Base-by-base conservation (phyloP, 2,113 vertebrate genomes). In the Aspidoscelis tigris region DNA sequence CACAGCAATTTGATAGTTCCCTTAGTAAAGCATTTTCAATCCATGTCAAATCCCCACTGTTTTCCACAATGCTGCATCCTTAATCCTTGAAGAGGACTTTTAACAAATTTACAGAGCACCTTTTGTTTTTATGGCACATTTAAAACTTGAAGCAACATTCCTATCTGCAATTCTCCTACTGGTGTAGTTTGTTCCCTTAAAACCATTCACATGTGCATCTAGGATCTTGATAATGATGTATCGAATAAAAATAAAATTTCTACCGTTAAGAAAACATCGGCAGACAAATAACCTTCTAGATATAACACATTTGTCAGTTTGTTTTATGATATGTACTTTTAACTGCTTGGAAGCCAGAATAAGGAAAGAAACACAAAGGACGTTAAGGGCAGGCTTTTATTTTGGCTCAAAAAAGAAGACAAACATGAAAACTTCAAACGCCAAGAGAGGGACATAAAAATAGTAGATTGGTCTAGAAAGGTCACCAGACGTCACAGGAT, bases 251-350 rank as follows among this genome's bases (percentile, higher is more conserved):
- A 66, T 24, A 92, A 50, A 44, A 12, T 11, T 14, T 69, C 7
- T 11, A 3, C 55, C 43, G 44, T 43, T 0, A 1, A 47, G 61
- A 24, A 21, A 78, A 64, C 12, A 14, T 61, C 58, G 18, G 58
- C 58, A 61, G 12, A 61, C 58, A 61, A 61, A 12, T 9, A 14
- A 44, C 2, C 77, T 4, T 68, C 47, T 68, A n/a, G 47, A 68
- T 21, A 50, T 0, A 0, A 1, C 61, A 76, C 33, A n/a, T 77
- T 5, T 0, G 0, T 24, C 12, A 47, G 43, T 41, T 11, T 5
- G 65, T 78, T 73, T 77, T 86, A n/a, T 2, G 77, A 11, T 12
- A 16, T 14, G 26, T 18, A 26, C 77, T 78, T 64, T 78, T 78
- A 78, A 78, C 77, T 78, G 22, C 39, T 44, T 65, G 58, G 58